Percentiles rank a stretch among this genome's conserved stretches.
Evolutionary conservation across 2,888 invertebrate species (phyloP).

Genomic region (Petrolisthes manimaculis): DNA sequence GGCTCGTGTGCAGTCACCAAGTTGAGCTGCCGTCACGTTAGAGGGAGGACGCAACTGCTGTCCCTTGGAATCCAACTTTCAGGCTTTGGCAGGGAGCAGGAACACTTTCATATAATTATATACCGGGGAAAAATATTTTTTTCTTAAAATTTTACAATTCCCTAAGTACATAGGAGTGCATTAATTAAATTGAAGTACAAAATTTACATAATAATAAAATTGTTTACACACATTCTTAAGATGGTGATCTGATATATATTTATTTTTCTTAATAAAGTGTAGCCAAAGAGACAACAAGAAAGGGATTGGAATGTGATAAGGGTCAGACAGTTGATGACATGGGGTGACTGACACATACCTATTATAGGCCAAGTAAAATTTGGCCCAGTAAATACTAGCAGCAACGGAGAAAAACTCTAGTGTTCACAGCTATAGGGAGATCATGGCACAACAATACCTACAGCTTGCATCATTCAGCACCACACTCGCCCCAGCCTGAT

Average conservation of each 20-base stretch:
- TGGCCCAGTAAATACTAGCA: constrained; percentile 36
- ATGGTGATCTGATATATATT: constrained; percentile 35
- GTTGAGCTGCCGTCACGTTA: constrained; percentile 51
- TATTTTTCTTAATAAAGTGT: constrained; percentile 27
- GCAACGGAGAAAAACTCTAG: constrained; percentile 46
- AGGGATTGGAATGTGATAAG: constrained; percentile 59
- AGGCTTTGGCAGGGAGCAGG: constrained; percentile 49
- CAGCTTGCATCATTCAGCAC: constrained; percentile 56
- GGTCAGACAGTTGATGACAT: constrained; percentile 46
- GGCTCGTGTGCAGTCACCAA: constrained; percentile 33
- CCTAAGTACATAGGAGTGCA: constrained; percentile 57
- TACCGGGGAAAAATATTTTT: not conserved
- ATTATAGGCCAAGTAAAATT: constrained; percentile 7
- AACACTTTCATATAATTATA: not conserved
- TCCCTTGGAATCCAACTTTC: constrained; percentile 47
- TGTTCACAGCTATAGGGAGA: constrained; percentile 56
- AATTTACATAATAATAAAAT: constrained; percentile 35
- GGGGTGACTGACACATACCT: constrained; percentile 50
- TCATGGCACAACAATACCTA: constrained; percentile 59
- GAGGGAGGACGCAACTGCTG: constrained; percentile 32
- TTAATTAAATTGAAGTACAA: constrained; percentile 38
- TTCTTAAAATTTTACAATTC: constrained; percentile 42
- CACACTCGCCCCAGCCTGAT: constrained; percentile 36
- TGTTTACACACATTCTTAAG: constrained; percentile 21
- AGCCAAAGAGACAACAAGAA: constrained; percentile 57